Evolutionary conservation across 2,888 invertebrate species (phyloP).

Genomic region (Nomada goodeniana): DNA sequence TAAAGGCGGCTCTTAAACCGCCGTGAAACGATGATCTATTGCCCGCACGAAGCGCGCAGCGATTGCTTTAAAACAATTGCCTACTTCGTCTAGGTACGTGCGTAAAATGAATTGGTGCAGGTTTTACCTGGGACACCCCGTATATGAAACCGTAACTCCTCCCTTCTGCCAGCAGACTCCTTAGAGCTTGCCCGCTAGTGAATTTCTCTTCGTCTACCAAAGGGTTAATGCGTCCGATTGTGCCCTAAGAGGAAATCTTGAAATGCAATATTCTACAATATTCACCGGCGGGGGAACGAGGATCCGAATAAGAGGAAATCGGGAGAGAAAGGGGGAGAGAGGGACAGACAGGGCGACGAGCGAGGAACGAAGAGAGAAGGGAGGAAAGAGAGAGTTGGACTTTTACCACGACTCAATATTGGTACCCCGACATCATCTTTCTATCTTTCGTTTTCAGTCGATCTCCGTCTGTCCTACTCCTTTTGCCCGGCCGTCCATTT

Average conservation of each 20-base stretch:
- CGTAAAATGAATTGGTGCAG: no score
- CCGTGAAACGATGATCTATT: no score
- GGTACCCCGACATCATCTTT: constrained; percentile 74
- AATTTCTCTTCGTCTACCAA: constrained; percentile 64
- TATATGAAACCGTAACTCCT: no score
- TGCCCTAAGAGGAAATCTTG: constrained; percentile 68
- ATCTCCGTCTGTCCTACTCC: constrained; percentile 56
- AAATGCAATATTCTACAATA: constrained; percentile 77
- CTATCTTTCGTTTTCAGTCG: constrained; percentile 65
- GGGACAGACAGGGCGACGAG: constrained; percentile 58
- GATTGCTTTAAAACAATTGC: no score
- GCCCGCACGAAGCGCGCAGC: no score
- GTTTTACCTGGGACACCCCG: no score
- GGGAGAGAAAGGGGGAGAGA: constrained; percentile 35
- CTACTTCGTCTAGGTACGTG: no score
- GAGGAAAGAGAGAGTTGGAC: constrained; percentile 61
- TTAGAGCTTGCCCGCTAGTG: constrained; percentile 53
- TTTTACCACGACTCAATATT: constrained; percentile 81
- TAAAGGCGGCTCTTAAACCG: no score
- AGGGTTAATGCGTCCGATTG: constrained; percentile 73
- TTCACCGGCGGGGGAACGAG: constrained; percentile 68
- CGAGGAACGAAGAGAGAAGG: constrained; percentile 11
- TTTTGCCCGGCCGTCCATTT: constrained; percentile 26
- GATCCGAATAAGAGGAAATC: constrained; percentile 48
- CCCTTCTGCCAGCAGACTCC: constrained; percentile 19